Conservation (phyloP, 1,140 invertebrate species). For the Drosophila subpulchrella region DNA sequence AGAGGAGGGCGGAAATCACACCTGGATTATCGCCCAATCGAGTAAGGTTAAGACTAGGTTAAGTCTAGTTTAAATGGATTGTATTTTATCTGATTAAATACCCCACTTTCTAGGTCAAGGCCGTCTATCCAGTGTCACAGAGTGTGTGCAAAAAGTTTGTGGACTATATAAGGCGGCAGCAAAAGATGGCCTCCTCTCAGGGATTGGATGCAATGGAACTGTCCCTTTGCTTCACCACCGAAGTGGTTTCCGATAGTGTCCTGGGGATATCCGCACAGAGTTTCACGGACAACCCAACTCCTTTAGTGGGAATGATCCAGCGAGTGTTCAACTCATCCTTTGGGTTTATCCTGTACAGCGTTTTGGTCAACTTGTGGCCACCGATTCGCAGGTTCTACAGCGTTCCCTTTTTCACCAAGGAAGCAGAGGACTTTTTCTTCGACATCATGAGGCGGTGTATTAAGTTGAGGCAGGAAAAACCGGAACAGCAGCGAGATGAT, state of each 20-base stretch:
- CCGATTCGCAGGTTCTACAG: slow-evolving; percentile 44
- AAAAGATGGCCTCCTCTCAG: slow-evolving; percentile 29
- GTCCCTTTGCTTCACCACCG: slow-evolving; percentile 84
- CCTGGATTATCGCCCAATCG: slow-evolving; percentile 85
- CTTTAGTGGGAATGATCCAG: slow-evolving; percentile 37
- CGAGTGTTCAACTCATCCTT: slow-evolving; percentile 50
- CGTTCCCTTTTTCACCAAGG: slow-evolving; percentile 41
- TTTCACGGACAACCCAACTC: slow-evolving; percentile 59
- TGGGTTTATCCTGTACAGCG: slow-evolving; percentile 38
- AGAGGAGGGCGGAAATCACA: slow-evolving; percentile 85
- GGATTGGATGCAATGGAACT: slow-evolving; percentile 48
- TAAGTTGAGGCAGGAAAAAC: slow-evolving; percentile 49
- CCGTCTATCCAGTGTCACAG: slow-evolving; percentile 61
- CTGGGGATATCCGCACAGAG: slow-evolving; percentile 84
- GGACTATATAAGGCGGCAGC: slow-evolving; percentile 50
- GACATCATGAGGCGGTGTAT: slow-evolving; percentile 63
- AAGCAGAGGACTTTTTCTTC: slow-evolving; percentile 66
- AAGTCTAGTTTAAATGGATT: too few species aligned
- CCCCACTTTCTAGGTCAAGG: slow-evolving; percentile 27
- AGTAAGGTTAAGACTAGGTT: slow-evolving; percentile 35
- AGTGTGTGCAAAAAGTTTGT: slow-evolving; percentile 49
- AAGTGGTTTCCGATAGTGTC: slow-evolving; percentile 85
- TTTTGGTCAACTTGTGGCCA: slow-evolving; percentile 42
- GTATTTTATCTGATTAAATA: not conserved
- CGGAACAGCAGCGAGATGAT: slow-evolving; percentile 64